Evolutionary conservation across 1,140 invertebrate species (phyloP), one percentile per base, ranked within the genome.

Genomic region (Grapholita molesta): DNA sequence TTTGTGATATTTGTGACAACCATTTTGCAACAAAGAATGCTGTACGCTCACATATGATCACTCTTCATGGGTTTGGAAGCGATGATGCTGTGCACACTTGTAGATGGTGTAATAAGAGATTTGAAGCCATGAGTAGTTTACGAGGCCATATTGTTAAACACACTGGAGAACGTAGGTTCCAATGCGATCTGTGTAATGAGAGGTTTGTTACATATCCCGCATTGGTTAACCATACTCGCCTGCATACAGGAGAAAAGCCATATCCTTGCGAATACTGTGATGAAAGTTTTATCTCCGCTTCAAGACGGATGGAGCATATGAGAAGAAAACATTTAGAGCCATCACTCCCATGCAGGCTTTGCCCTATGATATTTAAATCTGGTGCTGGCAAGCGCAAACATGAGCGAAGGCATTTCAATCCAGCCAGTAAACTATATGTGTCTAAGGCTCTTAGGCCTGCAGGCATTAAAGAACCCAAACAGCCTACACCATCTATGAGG

Each of bases 181-280:
- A 74, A 12, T 90, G 86, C 73, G 77, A 77, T 2, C 75, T 76
- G 12, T 90, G 88, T 70, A 83, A 78, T 3, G 79, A 77, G 0
- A 84, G 80, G 70, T 88, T 90, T 77, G 86, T 88, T 0, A 79
- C 84, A 24, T 71, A 79, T 35, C 74, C 84, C 0, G 83, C 86
- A 9, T 74, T 90, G 53, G 65, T 79, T 0, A 86, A 88, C 25
- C 88, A 90, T 65, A 82, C 68, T 8, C 70, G 88, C 21, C 67
- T 90, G 0, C 88, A 90, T 53, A 90, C 88, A 6, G 88, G 88
- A 0, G 88, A 90, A 64, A 72, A 70, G 55, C 88, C 88, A 2
- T 90, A 78, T 66, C 73, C 74, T n/a, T 90, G 86, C 73, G 82
- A 88, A 8, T 30, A 84, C 18, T 90, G 88, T 64, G 64, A 75